Evolutionary conservation across 2,888 invertebrate species (phyloP), one percentile per base, ranked within the genome.

Genomic region (Iphiclides podalirius): DNA sequence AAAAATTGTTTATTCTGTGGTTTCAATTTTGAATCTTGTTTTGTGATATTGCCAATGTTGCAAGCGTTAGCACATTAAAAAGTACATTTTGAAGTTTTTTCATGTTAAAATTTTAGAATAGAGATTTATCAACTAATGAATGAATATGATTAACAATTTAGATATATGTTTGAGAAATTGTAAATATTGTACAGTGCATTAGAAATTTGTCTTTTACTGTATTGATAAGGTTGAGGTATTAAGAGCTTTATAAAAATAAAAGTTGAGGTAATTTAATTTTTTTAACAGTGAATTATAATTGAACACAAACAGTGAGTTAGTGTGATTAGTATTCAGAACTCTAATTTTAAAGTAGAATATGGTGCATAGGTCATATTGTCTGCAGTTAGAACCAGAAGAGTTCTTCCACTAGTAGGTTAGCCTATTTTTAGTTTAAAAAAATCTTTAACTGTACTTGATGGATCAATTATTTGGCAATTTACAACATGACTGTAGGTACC

Each of bases 31-130:
- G 44, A 35, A 44, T 49, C 44, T 70, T 59, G 78, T 79, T 82
- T 83, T 81, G 82, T 82, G 79, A 81, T 79, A 81, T 77, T 63
- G 75, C 79, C 63, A 63, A 70, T 66, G 66, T 69, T 63, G 63
- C 57, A 46, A 53, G 48, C 54, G 57, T 58, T 59, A 61, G 58
- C 41, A 36, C 41, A 49, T 51, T 65, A 31, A 69, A 66, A 64
- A 64, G 65, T 66, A 68, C 59, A 63, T 54, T 58, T 58, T 53
- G 52, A 51, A 52, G 54, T 58, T 58, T 57, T 52, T 57, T 58
- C 34, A 64, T 64, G 64, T 70, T 66, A 53, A 46, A 34, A 33
- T 58, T 57, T 53, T 69, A 70, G 58, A 54, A 56, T 59, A 52
- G 46, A 31, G 31, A 31, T 31, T 58, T 52, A 41, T 35, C 15